Conservation (phyloP, 2,797 vertebrate genomes). For the Megalops cyprinoides region DNA sequence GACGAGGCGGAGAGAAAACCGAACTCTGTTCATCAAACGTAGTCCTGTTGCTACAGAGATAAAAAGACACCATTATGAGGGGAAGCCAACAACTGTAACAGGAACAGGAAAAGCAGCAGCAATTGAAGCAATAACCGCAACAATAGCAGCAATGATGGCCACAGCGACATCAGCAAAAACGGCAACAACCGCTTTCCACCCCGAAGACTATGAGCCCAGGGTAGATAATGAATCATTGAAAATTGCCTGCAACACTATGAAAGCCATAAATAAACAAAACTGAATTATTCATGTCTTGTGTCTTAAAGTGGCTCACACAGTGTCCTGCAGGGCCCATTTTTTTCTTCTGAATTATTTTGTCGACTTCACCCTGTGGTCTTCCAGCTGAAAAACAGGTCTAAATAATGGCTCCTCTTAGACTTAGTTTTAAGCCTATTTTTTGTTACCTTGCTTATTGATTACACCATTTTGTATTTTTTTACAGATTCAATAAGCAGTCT, state of each 20-base stretch:
- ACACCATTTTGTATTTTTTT: too few species aligned
- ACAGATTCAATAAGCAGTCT: too few species aligned
- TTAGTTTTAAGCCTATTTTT: background rate
- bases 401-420: too few species aligned
- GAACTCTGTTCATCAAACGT: background rate
- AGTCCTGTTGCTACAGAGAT: too few species aligned
- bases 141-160: background rate
- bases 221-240: background rate
- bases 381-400: too few species aligned
- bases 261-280: background rate
- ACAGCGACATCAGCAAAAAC: background rate
- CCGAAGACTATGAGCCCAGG: too few species aligned
- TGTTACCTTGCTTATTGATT: too few species aligned
- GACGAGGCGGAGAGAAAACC: conserved; percentile 3
- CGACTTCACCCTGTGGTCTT: too few species aligned
- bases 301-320: background rate
- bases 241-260: background rate
- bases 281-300: background rate
- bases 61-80: background rate
- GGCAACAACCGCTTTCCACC: background rate
- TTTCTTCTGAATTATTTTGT: background rate
- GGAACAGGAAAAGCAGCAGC: too few species aligned
- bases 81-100: background rate
- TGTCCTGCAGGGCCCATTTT: background rate
- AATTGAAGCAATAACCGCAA: too few species aligned